phyloP scores from a whole-genome alignment of 2,888 invertebrate species.

The Uropetala carovei region DNA sequence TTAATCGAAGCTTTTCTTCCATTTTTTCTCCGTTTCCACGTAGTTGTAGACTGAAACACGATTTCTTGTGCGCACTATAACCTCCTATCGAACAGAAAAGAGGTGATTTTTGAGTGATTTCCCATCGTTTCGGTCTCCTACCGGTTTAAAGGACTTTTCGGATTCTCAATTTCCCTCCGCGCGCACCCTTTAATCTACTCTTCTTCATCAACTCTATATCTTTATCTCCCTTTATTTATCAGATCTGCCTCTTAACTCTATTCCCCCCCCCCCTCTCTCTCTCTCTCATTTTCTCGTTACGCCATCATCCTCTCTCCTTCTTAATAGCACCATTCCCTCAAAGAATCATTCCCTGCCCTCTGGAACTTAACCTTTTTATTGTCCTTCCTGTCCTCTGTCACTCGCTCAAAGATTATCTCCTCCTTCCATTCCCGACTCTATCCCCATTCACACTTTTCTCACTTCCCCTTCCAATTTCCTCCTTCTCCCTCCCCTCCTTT shows the following conservation, averaged over 20 bases:
- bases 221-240: background rate
- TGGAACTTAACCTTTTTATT: slow-evolving; percentile 60
- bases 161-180: background rate
- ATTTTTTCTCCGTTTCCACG: too few relatives aligned
- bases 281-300: background rate
- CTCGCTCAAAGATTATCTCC: slow-evolving; percentile 42
- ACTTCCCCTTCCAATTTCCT: background rate
- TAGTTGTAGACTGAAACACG: too few relatives aligned
- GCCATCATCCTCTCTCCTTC: too few relatives aligned
- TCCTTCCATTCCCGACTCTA: background rate
- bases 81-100: too few relatives aligned
- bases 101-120: too few relatives aligned
- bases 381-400: slow-evolving; percentile 47
- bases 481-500: too few relatives aligned
- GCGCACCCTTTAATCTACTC: background rate
- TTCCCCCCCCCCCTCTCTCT: background rate
- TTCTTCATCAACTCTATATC: background rate
- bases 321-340: slow-evolving; percentile 33
- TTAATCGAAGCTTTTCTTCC: too few relatives aligned
- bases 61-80: too few relatives aligned
- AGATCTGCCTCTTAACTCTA: slow-evolving; percentile 41
- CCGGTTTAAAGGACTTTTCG: background rate
- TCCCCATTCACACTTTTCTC: background rate
- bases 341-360: background rate
- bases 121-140: too few relatives aligned